phyloP scores from a whole-genome alignment of 1,140 invertebrate genomes.

The Pteromalus puparum region DNA sequence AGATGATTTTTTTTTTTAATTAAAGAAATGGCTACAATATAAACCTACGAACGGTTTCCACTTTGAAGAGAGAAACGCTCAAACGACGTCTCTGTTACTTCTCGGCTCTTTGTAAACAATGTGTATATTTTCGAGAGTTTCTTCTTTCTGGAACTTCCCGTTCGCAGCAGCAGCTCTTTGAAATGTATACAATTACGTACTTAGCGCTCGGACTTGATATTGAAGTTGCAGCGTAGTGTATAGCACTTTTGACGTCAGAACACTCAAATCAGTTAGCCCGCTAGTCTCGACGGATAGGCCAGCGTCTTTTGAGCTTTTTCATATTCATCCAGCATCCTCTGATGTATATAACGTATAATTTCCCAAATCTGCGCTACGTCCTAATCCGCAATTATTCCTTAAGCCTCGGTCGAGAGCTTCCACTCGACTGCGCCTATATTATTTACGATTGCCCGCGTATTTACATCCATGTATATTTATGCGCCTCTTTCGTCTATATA shows the following conservation, averaged over 20 bases:
- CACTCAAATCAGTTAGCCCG: neutral
- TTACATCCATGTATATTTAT: constrained; percentile 1
- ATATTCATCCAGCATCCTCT: neutral
- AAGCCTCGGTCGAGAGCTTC: neutral
- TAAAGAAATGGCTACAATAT: no score
- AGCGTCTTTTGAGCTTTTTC: neutral
- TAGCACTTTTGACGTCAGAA: neutral
- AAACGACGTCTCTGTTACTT: neutral
- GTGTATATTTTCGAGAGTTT: neutral
- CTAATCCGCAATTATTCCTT: neutral
- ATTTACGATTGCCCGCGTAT: neutral
- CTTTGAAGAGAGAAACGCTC: no score
- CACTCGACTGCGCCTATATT: neutral
- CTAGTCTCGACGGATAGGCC: no score
- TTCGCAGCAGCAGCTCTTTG: neutral
- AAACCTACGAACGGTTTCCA: no score
- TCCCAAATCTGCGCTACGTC: neutral
- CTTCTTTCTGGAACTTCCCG: neutral
- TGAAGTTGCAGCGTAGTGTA: neutral
- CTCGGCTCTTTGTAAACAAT: neutral
- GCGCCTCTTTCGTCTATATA: neutral
- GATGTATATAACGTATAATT: neutral
- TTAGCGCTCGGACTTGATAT: neutral
- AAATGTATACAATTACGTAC: neutral
- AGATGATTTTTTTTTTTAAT: no score